A percentile compares a stretch with the other conserved stretches of the same genome.
Evolutionary conservation across 2,797 vertebrate genomes (phyloP).

Genomic region (Phoebastria nigripes): DNA sequence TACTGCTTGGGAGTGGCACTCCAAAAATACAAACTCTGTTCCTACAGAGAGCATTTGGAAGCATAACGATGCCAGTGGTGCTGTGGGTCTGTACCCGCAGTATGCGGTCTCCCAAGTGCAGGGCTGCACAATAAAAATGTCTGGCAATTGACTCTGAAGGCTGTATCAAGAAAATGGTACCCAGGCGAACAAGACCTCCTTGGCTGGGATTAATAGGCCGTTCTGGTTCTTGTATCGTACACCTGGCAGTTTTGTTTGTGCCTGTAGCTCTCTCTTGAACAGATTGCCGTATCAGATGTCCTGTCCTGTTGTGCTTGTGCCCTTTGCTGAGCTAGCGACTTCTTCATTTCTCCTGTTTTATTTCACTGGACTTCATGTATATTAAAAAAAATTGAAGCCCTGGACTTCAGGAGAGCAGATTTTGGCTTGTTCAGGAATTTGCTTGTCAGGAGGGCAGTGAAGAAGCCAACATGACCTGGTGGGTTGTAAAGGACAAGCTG

Average conservation of each 20-base stretch:
- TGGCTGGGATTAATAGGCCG: neutral
- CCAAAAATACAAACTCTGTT: neutral
- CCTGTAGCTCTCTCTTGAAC: neutral
- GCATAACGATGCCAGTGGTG: accelerated
- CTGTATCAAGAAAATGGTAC: neutral
- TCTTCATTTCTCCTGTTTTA: neutral
- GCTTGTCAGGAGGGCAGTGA: neutral
- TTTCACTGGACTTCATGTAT: neutral
- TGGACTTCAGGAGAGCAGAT: neutral
- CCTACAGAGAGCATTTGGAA: neutral
- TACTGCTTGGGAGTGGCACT: neutral
- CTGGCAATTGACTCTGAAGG: neutral
- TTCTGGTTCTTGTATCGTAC: neutral
- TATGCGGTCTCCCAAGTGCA: neutral
- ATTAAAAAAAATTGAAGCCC: neutral
- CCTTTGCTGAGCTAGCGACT: neutral
- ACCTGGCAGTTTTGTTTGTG: neutral
- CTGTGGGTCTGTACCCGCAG: accelerated
- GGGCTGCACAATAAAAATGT: neutral
- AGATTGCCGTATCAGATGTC: neutral
- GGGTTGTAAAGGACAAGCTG: neutral
- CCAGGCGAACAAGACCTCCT: neutral
- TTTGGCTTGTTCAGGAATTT: neutral
- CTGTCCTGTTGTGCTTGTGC: neutral
- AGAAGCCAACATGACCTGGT: neutral